These are phyloP conservation scores for Arctia plantaginis DNA, from an alignment of 2,888 invertebrate genomes.

Conservation along the genomic window DNA sequence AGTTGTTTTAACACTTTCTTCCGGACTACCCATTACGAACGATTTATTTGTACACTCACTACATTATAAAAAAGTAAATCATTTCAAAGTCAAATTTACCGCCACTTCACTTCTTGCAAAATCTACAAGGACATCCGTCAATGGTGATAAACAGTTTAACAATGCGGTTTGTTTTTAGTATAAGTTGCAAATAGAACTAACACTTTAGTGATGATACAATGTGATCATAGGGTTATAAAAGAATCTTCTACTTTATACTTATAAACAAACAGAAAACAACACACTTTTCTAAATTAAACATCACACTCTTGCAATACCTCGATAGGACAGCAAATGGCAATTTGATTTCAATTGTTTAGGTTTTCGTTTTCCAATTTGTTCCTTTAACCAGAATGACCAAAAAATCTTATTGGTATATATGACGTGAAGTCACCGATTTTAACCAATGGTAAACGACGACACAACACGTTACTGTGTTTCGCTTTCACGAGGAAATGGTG, in stretches of 20 bases:
- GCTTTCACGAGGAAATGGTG: conserved; percentile 12
- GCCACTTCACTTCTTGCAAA: conserved; percentile 82
- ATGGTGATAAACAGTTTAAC: conserved; percentile 84
- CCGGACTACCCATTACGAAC: conserved; percentile 79
- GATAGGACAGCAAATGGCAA: conserved; percentile 67
- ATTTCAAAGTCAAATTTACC: conserved; percentile 81
- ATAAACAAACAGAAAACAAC: conserved; percentile 53
- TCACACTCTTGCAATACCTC: conserved; percentile 59
- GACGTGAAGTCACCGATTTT: rapidly evolving
- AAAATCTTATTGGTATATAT: conserved; percentile 34
- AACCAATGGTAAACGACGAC: conserved; percentile 33
- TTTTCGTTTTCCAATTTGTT: conserved; percentile 35
- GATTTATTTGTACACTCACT: conserved; percentile 48
- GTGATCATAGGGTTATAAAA: conserved; percentile 27
- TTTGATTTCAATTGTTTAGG: conserved; percentile 62
- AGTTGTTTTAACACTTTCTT: conserved; percentile 61
- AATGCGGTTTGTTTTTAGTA: conserved; percentile 71
- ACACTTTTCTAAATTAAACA: conserved; percentile 51
- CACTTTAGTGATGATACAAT: conserved; percentile 30
- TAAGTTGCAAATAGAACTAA: conserved; percentile 36
- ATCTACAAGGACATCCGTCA: conserved; percentile 85
- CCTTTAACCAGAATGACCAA: conserved; percentile 13
- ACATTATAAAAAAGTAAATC: conserved; percentile 67
- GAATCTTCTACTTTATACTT: conserved; percentile 53
- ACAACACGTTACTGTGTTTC: conserved; percentile 5